Percentiles rank a stretch among this genome's conserved stretches.
Conservation (phyloP, 2,888 invertebrate species). For the Hydropsyche betteni region DNA sequence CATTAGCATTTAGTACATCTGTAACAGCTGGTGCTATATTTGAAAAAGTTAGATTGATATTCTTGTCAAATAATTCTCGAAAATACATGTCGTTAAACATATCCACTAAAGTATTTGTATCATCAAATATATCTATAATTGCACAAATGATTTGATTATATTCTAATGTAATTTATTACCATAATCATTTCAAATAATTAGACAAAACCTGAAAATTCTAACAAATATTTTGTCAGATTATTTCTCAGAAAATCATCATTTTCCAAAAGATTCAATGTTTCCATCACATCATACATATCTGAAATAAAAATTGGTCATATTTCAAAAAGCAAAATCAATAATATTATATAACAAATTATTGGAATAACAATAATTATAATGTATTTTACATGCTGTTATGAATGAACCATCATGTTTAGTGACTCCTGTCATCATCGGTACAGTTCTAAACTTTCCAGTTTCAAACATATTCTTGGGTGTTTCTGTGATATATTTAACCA, state of each 20-base stretch:
- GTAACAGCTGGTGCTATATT: conserved; percentile 61
- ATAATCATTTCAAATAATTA: too few relatives aligned
- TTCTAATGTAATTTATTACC: too few relatives aligned
- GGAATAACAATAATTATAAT: background rate
- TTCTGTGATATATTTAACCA: conserved; percentile 53
- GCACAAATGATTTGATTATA: too few relatives aligned
- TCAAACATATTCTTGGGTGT: conserved; percentile 53
- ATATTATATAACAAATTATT: background rate
- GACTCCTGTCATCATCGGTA: conserved; percentile 61
- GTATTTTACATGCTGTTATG: conserved; percentile 57
- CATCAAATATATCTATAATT: conserved; percentile 55
- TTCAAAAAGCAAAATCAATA: background rate
- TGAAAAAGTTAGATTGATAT: conserved; percentile 59
- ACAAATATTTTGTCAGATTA: conserved; percentile 53
- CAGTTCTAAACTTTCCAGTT: conserved; percentile 55
- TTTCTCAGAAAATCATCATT: conserved; percentile 53
- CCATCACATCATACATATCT: conserved; percentile 55
- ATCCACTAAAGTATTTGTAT: conserved; percentile 59
- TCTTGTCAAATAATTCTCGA: conserved; percentile 55
- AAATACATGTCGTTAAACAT: conserved; percentile 59
- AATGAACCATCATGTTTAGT: conserved; percentile 63
- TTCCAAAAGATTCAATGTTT: conserved; percentile 50
- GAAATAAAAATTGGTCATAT: conserved; percentile 39
- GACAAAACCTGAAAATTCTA: conserved; percentile 52
- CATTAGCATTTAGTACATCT: conserved; percentile 57